Percentiles rank a stretch among this genome's conserved stretches.
Evolutionary conservation across 2,888 invertebrate genomes (phyloP).

Genomic region (Sthenelais limicola): DNA sequence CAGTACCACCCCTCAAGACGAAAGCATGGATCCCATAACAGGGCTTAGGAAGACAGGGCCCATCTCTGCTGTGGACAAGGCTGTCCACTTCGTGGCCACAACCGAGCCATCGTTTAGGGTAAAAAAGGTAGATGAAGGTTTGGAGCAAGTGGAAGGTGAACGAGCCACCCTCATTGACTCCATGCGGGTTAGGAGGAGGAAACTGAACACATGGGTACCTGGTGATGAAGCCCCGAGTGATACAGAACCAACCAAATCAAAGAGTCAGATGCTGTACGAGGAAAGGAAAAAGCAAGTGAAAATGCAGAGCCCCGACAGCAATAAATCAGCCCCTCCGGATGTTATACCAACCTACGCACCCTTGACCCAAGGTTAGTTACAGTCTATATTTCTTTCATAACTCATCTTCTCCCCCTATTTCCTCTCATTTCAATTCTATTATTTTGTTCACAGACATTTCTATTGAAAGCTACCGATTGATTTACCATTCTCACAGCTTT

Average conservation of each 20-base stretch:
- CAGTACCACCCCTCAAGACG: not conserved
- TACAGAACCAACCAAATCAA: too few species aligned
- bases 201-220: not conserved
- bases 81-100: slow-evolving; percentile 30
- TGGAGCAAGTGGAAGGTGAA: slow-evolving; percentile 21
- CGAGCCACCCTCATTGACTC: slow-evolving; percentile 36
- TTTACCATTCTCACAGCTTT: too few species aligned
- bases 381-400: too few species aligned
- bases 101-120: slow-evolving; percentile 39
- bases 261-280: slow-evolving; percentile 32
- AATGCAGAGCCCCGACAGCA: too few species aligned
- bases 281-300: too few species aligned
- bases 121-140: slow-evolving; percentile 4
- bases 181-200: slow-evolving; percentile 17
- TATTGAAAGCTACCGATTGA: too few species aligned
- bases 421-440: too few species aligned
- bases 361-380: too few species aligned
- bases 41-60: slow-evolving; percentile 40
- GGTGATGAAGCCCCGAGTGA: not conserved
- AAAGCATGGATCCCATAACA: slow-evolving; percentile 42
- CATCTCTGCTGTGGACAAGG: slow-evolving; percentile 40
- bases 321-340: not conserved
- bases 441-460: too few species aligned
- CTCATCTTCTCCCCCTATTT: too few species aligned
- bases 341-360: slow-evolving; percentile 23